These are phyloP conservation scores for Sternarchorhynchus goeldii DNA, from an alignment of 2,797 vertebrate genomes.

Conservation along the genomic window DNA sequence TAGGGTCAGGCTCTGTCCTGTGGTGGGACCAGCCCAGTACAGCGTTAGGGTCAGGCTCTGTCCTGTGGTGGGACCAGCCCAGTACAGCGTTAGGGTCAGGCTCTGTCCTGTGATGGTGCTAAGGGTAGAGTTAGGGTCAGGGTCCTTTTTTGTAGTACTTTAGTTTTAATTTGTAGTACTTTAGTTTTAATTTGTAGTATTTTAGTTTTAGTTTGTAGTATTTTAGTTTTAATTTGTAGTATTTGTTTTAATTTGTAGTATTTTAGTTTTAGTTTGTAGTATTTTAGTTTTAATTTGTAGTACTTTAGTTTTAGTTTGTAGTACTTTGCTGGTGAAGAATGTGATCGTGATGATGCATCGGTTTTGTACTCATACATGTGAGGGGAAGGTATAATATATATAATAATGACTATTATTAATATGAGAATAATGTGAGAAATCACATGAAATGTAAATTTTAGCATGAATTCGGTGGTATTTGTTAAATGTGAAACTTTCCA, in stretches of 20 bases:
- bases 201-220: too few relatives aligned
- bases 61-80: too few relatives aligned
- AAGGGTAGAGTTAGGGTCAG: slow-evolving; percentile 12
- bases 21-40: too few relatives aligned
- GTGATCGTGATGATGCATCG: slow-evolving; percentile 24
- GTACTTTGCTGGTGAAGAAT: slow-evolving; percentile 23
- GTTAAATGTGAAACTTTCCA: background rate
- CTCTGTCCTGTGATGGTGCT: too few relatives aligned
- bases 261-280: too few relatives aligned
- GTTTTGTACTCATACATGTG: slow-evolving; percentile 19
- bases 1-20: too few relatives aligned
- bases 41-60: too few relatives aligned
- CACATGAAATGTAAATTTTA: background rate
- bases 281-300: slow-evolving; percentile 40
- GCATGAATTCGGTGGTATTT: background rate
- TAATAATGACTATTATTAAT: slow-evolving; percentile 14
- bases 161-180: too few relatives aligned
- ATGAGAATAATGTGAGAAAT: background rate
- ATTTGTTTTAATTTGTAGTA: slow-evolving; percentile 34
- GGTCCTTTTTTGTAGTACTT: too few relatives aligned
- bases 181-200: too few relatives aligned
- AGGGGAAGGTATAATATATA: slow-evolving; percentile 7
- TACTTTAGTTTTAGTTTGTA: slow-evolving; percentile 41
- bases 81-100: too few relatives aligned
- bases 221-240: too few relatives aligned